phyloP scores from a whole-genome alignment of 2,113 vertebrate species.

The Aphyosemion australe region DNA sequence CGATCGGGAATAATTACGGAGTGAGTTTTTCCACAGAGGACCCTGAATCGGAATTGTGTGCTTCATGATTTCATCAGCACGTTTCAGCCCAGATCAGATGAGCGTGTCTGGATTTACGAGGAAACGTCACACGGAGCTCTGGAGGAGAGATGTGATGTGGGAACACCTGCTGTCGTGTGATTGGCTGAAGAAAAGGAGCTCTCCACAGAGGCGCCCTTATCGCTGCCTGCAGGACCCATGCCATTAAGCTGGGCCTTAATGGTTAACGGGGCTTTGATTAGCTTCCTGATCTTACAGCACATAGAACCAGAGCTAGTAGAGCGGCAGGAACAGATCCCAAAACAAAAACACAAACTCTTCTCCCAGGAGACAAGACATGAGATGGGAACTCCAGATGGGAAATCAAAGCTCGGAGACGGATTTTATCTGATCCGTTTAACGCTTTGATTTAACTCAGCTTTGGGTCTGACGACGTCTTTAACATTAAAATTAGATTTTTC shows the following conservation, averaged over 20 bases:
- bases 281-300: conserved; percentile 55
- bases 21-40: background rate
- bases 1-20: conserved; percentile 48
- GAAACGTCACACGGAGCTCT: background rate
- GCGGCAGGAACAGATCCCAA: background rate
- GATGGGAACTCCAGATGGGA: too few relatives aligned
- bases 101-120: background rate
- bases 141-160: conserved; percentile 54
- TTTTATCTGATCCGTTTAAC: too few relatives aligned
- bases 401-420: too few relatives aligned
- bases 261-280: conserved; percentile 54
- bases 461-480: too few relatives aligned
- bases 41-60: conserved; percentile 13
- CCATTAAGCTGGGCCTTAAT: conserved; percentile 59
- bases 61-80: too few relatives aligned
- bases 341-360: background rate
- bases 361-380: too few relatives aligned
- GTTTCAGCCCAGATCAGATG: conserved; percentile 5
- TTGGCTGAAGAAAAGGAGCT: conserved; percentile 54
- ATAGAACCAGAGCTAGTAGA: background rate
- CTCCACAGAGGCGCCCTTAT: conserved; percentile 63
- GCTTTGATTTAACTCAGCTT: too few relatives aligned
- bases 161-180: conserved; percentile 62
- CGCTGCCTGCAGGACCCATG: conserved; percentile 58
- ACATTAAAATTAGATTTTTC: too few relatives aligned